phyloP scores from a whole-genome alignment of 2,888 invertebrate genomes.

The Eumerus sabulonum region DNA sequence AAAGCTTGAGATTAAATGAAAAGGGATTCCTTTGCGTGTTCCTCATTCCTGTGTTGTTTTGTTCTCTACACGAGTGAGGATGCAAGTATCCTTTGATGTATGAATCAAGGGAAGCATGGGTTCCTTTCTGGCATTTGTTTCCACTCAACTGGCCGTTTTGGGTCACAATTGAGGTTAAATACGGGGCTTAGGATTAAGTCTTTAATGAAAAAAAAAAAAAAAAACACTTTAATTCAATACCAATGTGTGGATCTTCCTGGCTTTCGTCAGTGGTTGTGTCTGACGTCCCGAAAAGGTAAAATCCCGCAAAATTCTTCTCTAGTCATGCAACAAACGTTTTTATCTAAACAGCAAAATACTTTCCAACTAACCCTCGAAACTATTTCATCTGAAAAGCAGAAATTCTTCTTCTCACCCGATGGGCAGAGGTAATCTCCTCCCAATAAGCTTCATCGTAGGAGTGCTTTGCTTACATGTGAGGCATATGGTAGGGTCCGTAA shows the following conservation, averaged over 20 bases:
- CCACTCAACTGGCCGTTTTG: conserved; percentile 41
- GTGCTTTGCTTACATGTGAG: too few species aligned
- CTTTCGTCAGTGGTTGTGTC: too few species aligned
- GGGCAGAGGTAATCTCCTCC: conserved; percentile 5
- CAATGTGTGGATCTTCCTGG: too few species aligned
- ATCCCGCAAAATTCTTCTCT: too few species aligned
- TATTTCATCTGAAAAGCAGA: conserved; percentile 39
- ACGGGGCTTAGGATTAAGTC: neutral
- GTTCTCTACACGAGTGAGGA: too few species aligned
- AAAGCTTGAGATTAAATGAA: conserved; percentile 40
- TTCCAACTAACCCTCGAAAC: conserved; percentile 42
- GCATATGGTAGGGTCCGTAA: too few species aligned
- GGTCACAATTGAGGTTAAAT: conserved; percentile 20
- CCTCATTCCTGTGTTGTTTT: neutral
- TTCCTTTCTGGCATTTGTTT: conserved; percentile 30
- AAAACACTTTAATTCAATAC: too few species aligned
- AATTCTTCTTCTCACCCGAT: conserved; percentile 18
- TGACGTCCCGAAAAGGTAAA: too few species aligned
- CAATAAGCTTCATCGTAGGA: too few species aligned
- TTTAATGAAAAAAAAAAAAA: neutral
- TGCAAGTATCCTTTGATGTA: conserved; percentile 42
- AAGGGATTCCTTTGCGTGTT: conserved; percentile 13
- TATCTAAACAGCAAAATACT: conserved; percentile 39
- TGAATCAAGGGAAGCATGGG: conserved; percentile 28
- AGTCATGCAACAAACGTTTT: conserved; percentile 37